These are phyloP conservation scores for Pseudomyrmex pallidus DNA, from an alignment of 1,140 invertebrate genomes.

Conservation along the genomic window DNA sequence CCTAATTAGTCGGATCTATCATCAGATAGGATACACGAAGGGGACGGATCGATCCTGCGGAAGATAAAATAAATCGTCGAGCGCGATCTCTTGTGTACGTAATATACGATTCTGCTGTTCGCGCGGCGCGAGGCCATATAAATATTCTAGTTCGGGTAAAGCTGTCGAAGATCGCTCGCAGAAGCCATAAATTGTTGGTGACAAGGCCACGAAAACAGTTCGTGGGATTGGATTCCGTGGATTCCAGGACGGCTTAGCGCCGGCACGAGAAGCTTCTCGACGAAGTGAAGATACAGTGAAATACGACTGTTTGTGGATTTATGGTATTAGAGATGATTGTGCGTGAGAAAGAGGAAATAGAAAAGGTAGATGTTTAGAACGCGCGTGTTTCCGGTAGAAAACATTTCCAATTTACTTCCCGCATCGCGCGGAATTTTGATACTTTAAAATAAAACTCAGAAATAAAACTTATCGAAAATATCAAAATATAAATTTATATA, in stretches of 20 bases:
- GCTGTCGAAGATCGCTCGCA: constrained; percentile 53
- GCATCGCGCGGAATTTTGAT: too few relatives aligned
- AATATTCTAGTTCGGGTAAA: constrained; percentile 49
- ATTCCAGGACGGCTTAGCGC: constrained; percentile 43
- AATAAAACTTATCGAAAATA: too few relatives aligned
- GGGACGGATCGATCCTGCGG: constrained; percentile 53
- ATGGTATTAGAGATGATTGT: constrained; percentile 17
- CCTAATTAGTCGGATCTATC: constrained; percentile 77
- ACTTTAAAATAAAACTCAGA: too few relatives aligned
- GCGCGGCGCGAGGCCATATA: constrained; percentile 36
- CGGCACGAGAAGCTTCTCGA: constrained; percentile 13
- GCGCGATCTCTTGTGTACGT: background rate
- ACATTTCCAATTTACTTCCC: background rate
- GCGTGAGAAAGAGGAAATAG: background rate
- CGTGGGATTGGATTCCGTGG: constrained; percentile 46
- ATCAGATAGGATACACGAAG: constrained; percentile 50
- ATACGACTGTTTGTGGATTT: constrained; percentile 35
- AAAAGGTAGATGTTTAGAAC: constrained; percentile 9
- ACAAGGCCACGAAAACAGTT: constrained; percentile 53
- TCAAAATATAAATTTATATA: too few relatives aligned
- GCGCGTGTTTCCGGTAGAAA: background rate
- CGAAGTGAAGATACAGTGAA: constrained; percentile 12
- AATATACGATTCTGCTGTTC: constrained; percentile 25
- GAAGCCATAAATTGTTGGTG: constrained; percentile 52
- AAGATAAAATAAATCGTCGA: constrained; percentile 15